Evolutionary conservation across 2,888 invertebrate genomes (phyloP), one percentile per base, ranked within the genome.

Genomic region (Uropetala carovei): DNA sequence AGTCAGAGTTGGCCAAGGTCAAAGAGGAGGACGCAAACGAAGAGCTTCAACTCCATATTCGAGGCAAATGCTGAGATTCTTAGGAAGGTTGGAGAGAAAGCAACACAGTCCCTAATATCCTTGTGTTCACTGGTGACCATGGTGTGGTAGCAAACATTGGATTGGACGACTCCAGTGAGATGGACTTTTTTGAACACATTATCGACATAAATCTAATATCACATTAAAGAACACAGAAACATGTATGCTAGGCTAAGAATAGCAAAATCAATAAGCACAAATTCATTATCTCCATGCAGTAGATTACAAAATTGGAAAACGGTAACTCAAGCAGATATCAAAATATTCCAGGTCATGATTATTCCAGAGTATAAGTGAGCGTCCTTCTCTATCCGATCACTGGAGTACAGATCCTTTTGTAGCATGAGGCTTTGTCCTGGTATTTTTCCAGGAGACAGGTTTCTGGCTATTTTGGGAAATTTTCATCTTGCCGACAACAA

Each of bases 71-170:
- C n/a, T n/a, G n/a, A n/a, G n/a, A n/a, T n/a, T 14, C 16, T 10
- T 27, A 43, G 10, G 10, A 82, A 30, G 30, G 14, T 82, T 82
- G 81, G 81, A 82, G 81, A 27, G 81, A 82, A 7, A 82, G 0
- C 27, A 27, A 11, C 81, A 11, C 81, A 27, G 81, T 82, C 4
- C 27, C 81, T 27, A 82, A 27, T 43, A 82, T 27, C 9, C 14
- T 43, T 82, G 81, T 82, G 14, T 82, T 82, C 27, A 82, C 81
- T 82, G 81, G 81, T 82, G 81, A 82, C 81, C 30, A 22, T 16
- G 27, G 81, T 82, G 81, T 82, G 81, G 27, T 5, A 82, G 14
- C 81, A 22, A 10, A 27, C 43, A 82, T 18, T 82, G 81, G 18
- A 27, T 43, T 82, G 27, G 0, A 82, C 11, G 2, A 27, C 8